Percentiles rank a stretch among this genome's conserved stretches.
phyloP scores from a whole-genome alignment of 2,113 vertebrate species.

The Neomonachus schauinslandi region DNA sequence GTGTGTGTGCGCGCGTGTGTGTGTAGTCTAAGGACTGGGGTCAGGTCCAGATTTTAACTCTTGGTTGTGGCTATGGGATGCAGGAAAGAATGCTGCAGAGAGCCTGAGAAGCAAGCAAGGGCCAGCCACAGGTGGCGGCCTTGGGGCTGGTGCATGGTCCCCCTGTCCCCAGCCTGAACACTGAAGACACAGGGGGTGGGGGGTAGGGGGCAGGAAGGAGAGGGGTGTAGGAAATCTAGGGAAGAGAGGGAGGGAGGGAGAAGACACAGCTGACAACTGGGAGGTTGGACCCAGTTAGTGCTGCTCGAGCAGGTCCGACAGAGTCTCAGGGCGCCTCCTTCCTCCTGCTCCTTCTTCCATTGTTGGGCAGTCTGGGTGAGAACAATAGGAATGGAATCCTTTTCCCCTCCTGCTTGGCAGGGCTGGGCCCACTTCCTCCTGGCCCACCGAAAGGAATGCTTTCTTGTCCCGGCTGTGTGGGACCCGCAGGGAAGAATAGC shows the following conservation, averaged over 20 bases:
- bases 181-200: neutral
- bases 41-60: neutral
- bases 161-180: neutral
- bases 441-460: constrained; percentile 59
- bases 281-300: neutral
- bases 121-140: neutral
- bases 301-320: neutral
- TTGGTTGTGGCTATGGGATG: neutral
- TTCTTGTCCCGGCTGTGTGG: constrained; percentile 68
- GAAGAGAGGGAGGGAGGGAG: neutral
- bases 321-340: neutral
- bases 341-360: neutral
- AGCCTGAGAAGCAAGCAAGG: neutral
- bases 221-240: neutral
- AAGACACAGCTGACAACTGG: neutral
- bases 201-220: neutral
- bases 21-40: neutral
- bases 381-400: constrained; percentile 57
- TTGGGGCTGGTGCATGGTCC: neutral
- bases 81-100: neutral
- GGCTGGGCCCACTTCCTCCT: constrained; percentile 58
- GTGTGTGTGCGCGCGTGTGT: no score
- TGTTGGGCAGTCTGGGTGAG: constrained; percentile 13
- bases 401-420: constrained; percentile 18
- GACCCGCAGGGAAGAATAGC: constrained; percentile 58